phyloP scores from a whole-genome alignment of 2,113 vertebrate genomes.

The Megalops atlanticus region DNA sequence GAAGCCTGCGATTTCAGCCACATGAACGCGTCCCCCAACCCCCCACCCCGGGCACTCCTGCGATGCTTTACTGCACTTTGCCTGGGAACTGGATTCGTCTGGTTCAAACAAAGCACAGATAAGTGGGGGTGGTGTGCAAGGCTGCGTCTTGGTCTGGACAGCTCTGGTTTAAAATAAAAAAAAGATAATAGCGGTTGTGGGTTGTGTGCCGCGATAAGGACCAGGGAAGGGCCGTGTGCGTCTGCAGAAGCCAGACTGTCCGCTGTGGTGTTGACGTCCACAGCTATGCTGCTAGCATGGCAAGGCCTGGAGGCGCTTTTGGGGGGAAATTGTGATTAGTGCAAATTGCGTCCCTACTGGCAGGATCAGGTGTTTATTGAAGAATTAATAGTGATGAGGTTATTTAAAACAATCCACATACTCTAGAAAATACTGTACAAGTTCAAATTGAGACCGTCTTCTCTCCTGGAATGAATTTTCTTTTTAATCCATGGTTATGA shows the following conservation, averaged over 20 bases:
- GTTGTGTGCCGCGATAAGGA: not conserved
- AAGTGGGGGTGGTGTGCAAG: not conserved
- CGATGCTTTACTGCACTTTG: not conserved
- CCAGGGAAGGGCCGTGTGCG: constrained; percentile 21
- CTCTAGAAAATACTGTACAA: not conserved
- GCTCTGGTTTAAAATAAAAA: not conserved
- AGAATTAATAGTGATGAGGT: constrained; percentile 14
- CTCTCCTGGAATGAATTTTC: not conserved
- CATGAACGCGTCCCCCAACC: not conserved
- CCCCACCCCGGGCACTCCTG: too few species aligned
- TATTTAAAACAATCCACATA: not conserved
- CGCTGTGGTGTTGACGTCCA: not conserved
- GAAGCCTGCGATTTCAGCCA: not conserved
- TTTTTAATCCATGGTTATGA: not conserved
- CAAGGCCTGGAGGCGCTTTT: not conserved
- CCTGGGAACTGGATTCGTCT: not conserved
- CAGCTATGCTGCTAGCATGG: not conserved
- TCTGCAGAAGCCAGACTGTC: not conserved
- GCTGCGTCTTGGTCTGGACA: not conserved
- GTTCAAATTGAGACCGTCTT: not conserved
- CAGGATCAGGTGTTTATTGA: constrained; percentile 26
- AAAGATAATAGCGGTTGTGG: not conserved
- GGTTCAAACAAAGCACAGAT: not conserved
- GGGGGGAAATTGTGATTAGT: constrained; percentile 28
- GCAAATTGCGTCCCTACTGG: constrained; percentile 25